Evolutionary conservation across 64 coral and sea anemone species (phyloP), one percentile per base, ranked within the genome.

Genomic region (Stichodactyla helianthus): DNA sequence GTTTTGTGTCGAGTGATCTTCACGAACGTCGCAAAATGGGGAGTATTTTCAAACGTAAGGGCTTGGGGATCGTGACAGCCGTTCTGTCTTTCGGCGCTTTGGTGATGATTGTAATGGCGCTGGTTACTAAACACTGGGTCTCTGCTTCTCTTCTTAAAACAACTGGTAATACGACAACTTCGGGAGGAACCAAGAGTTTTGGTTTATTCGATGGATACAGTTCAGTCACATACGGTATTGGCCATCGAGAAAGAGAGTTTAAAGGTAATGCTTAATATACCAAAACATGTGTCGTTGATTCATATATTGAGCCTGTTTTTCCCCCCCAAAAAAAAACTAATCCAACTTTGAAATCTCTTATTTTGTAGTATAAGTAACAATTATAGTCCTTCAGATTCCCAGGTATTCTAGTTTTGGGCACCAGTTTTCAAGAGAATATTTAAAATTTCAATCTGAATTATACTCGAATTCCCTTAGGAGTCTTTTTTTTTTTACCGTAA

Each of bases 41-140:
- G 50, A 91, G 12, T 27, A 71, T 91, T 91, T 91, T 91, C 12
- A 91, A 91, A 82, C 84, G 89, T 20, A 74, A 85, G 50, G 89
- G 89, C 25, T 56, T 60, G 13, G 89, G 70, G 1, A 50, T 91
- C 54, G n/a, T 63, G 5, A 27, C 89, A 6, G 89, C 89, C 11
- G 53, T 65, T n/a, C 53, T 91, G 8, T 84, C 89, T 22, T 86
- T 91, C 63, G 51, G 61, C 0, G 84, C 84, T 71, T 82, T 91
- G 22, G 84, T 86, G 9, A 86, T 91, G 89, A 86, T 91, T 18
- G 62, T 86, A 19, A 84, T 79, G 23, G 84, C 89, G 17, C 51
- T 91, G 10, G 68, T 87, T 68, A 86, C 89, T 9, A 77, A 91
- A 52, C 86, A 91, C 54, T 91, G 89, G 89, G 89, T 87, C 23